Base-by-base conservation (phyloP, 2,888 invertebrate genomes). In the Baccha elongata region DNA sequence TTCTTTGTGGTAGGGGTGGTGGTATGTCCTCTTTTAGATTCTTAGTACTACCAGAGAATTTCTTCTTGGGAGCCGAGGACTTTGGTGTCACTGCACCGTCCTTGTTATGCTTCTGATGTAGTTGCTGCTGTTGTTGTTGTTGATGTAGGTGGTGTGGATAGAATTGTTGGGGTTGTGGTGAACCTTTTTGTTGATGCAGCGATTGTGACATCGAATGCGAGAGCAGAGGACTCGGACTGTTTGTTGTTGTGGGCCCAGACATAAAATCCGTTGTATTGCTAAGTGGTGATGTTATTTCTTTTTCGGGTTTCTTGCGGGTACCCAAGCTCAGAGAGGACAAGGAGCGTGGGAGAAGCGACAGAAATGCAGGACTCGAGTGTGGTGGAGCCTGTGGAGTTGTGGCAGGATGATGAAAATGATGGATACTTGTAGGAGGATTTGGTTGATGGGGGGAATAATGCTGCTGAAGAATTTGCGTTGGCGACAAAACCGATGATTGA, bases 1-100 rank as follows among this genome's bases (percentile, higher is more conserved):
- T 92, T 75, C 92, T 89, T 88, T 92, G 92, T 37, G 93, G 93
- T 81, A 92, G 87, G 32, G 93, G 93, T 21, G 93, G 93, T 78
- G 92, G 92, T 68, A 88, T 85, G 65, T 89, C 89, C 53, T 88
- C 88, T 80, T 89, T 90, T 7, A 89, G 75, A 78, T 88, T 89
- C 81, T 89, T 88, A 23, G 89, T 80, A 65, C 87, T 87, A 13
- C 88, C 87, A 3, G 87, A 86, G 83, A 89, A 90, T 85, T 90
- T 89, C 53, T 88, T 89, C 85, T 90, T 90, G 17, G 86, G 76
- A 13, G 83, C 85, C 2, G 87, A 85, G 0, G 87, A 79, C 64
- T 89, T 88, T 15, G 89, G 85, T 13, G 88, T 87, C 29, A 13
- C 55, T 35, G 52, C 19, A 74, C 15, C 80, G 21, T 88, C 87